phyloP scores from a whole-genome alignment of 2,797 vertebrate species.

The Pseudotriccus pelzelni region DNA sequence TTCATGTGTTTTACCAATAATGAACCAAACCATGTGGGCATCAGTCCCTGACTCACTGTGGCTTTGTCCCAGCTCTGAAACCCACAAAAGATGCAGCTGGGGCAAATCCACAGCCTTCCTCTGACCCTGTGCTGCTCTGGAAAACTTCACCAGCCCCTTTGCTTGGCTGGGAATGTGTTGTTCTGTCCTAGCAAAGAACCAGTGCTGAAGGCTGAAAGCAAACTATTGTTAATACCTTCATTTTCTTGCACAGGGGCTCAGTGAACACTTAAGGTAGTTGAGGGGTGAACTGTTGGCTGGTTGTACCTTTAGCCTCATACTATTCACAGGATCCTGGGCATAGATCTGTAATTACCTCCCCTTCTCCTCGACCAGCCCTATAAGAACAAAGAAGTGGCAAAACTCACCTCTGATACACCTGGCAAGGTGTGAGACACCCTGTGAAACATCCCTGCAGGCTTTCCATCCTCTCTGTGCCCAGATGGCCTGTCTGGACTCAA shows the following conservation, averaged over 20 bases:
- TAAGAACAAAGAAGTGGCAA: neutral
- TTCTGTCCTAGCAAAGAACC: neutral
- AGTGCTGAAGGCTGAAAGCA: neutral
- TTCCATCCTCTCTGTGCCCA: neutral
- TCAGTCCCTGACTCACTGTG: neutral
- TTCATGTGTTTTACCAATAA: neutral
- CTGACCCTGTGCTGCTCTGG: neutral
- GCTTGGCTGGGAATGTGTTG: neutral
- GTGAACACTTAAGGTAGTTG: neutral
- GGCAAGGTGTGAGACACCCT: neutral
- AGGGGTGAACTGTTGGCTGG: neutral
- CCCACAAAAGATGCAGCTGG: neutral
- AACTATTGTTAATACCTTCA: neutral
- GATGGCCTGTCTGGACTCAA: neutral
- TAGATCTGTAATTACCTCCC: neutral
- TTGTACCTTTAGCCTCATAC: neutral
- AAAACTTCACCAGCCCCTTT: neutral
- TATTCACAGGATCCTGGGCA: neutral
- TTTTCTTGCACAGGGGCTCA: neutral
- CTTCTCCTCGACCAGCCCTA: neutral
- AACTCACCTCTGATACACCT: neutral
- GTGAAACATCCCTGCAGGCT: neutral
- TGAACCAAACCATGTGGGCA: neutral
- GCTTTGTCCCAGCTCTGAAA: neutral
- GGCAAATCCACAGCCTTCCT: neutral